Base-by-base conservation (phyloP, 2,797 vertebrate genomes). In the Cuculus canorus region DNA sequence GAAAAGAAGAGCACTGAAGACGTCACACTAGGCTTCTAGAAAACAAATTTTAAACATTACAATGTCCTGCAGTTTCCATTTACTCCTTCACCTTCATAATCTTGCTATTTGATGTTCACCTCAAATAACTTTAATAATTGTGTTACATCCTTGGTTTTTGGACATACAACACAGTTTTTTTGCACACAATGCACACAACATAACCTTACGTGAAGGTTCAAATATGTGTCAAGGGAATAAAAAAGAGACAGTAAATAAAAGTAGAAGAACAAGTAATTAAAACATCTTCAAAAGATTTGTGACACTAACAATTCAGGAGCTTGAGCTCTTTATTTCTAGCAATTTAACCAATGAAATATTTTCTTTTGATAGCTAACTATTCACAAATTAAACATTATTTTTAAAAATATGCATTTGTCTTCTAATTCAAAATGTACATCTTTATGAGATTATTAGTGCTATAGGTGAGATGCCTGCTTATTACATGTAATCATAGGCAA, bases 401-500 rank as follows among this genome's bases (percentile, higher is more conserved):
- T 3, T 2, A 7, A 59, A 90, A 61, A 14, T 6, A 2, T 72
- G 25, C 5, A 21, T 71, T 80, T n/a, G 11, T 83, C 80, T 85
- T 66, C 6, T 53, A 75, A 71, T 68, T 57, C 21, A 77, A 85
- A 85, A 59, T 6, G 43, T 30, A 60, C 13, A 27, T 70, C 7
- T 47, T 60, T 75, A 53, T 22, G 27, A 93, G 25, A 45, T 45
- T 77, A 41, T 75, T 75, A 71, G 27, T 78, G 19, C 60, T 78
- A 28, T 13, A 68, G 43, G 41, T 43, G 10, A 91, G 57, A 30
- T 35, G n/a, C 7, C 24, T 66, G 17, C 14, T 73, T 81, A 68
- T 69, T 75, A 87, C 43, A 24, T 68, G 30, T 65, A 93, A 82
- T 87, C 45, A 79, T 2, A 90, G 54, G 39, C 39, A 56, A 79